Conservation (phyloP, 2,113 vertebrate species). For the Hippocampus zosterae region DNA sequence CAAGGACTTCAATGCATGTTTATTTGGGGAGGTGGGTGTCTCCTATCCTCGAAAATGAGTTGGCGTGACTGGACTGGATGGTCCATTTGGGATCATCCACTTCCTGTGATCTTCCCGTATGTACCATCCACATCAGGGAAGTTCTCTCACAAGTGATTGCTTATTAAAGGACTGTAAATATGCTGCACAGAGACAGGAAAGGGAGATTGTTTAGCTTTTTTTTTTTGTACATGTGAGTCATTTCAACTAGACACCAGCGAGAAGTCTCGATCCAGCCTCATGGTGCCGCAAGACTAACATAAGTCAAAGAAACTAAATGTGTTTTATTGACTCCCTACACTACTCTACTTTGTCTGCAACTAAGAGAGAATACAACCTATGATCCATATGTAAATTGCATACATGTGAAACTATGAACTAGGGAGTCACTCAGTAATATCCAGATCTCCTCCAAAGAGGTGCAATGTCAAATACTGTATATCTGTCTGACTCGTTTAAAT, state of each 20-base stretch:
- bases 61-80: conserved; percentile 61
- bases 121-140: conserved; percentile 61
- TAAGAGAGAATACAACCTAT: background rate
- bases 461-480: too few species aligned
- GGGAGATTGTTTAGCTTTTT: conserved; percentile 1
- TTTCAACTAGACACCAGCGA: background rate
- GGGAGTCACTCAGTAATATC: too few species aligned
- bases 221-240: background rate
- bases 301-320: background rate
- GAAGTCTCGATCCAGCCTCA: background rate
- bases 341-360: background rate
- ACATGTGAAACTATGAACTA: too few species aligned
- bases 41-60: conserved; percentile 24
- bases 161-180: conserved; percentile 33
- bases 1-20: conserved; percentile 1
- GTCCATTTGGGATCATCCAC: conserved; percentile 52
- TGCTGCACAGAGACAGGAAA: conserved; percentile 2
- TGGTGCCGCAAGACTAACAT: background rate
- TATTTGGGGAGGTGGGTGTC: conserved; percentile 17
- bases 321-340: background rate
- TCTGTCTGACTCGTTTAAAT: too few species aligned
- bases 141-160: conserved; percentile 47
- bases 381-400: too few species aligned
- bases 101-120: conserved; percentile 68
- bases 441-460: too few species aligned